Base-by-base conservation (phyloP, 2,888 invertebrate species). In the Temnothorax ravouxi region DNA sequence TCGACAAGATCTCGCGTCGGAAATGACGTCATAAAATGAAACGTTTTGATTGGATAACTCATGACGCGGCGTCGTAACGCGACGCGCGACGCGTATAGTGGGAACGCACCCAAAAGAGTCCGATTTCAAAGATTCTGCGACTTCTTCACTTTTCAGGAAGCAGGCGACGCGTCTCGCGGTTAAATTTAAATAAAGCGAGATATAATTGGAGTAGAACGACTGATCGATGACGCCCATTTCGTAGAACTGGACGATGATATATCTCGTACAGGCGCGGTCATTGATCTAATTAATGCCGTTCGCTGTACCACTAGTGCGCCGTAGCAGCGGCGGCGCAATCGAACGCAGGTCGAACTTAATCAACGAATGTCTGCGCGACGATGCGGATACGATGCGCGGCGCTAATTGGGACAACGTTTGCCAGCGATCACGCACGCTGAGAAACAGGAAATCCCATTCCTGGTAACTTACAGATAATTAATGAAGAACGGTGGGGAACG, bases 261-360 rank as follows among this genome's bases (percentile, higher is more conserved):
- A 80, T 80, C 59, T 72, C 79, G 47, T 4, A 34, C 79, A 72
- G 74, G 47, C 79, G 59, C 79, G 79, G 72, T 72, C 72, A 47
- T 80, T 80, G 79, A 80, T 80, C 79, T 80, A 80, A 80, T 80
- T 80, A 80, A 80, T 80, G 38, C 71, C 47, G 59, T 80, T 47
- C 72, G 44, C 29, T 18, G 50, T 52, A 52, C 69, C 29, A 69
- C 6, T 3, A 13, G 47, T 15, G 21, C 38, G 75, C 47, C 25
- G 18, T 67, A 13, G 38, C 52, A 50, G 4, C 56, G 3, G 3
- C 29, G 56, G 67, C 29, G 52, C 52, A 15, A 59, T 72, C 44
- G 72, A 59, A 71, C 71, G 34, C 56, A 52, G 79, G 15, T 56
- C 71, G 44, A 71, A 59, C 79, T 56, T 79, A 79, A 79, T 79